phyloP scores from a whole-genome alignment of 2,797 vertebrate species.

The Ptychobarbus kaznakovi region DNA sequence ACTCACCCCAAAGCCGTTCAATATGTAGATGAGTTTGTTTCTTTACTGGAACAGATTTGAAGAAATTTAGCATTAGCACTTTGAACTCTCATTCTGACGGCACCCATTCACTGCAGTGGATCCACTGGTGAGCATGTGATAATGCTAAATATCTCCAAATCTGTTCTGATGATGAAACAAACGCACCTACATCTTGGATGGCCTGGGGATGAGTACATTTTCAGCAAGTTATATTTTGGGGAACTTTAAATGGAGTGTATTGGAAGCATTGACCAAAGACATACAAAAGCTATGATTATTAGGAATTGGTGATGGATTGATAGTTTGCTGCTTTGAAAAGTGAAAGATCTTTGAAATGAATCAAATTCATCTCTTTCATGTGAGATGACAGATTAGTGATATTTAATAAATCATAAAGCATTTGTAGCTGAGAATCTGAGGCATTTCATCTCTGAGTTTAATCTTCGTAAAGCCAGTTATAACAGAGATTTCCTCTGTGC shows the following conservation, averaged over 20 bases:
- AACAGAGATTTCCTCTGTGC: constrained; percentile 3
- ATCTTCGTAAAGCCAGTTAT: neutral
- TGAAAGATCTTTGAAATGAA: neutral
- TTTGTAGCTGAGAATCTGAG: neutral
- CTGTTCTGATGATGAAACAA: neutral
- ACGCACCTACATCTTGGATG: neutral
- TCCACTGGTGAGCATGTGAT: neutral
- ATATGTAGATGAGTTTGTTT: no score
- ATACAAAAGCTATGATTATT: neutral
- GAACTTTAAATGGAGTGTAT: neutral
- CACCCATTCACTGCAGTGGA: neutral
- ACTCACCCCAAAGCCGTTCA: neutral
- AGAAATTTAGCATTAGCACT: no score
- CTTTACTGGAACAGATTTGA: no score
- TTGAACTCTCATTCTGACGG: neutral
- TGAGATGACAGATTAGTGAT: neutral
- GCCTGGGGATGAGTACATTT: neutral
- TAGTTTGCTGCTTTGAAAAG: neutral
- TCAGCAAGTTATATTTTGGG: neutral
- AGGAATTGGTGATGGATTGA: neutral
- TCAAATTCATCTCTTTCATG: neutral
- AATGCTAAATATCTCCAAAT: neutral
- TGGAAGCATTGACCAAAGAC: neutral
- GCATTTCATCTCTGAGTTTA: neutral
- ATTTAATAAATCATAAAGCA: neutral